Evolutionary conservation across 1,140 invertebrate genomes (phyloP).

Genomic region (Camponotus vicinus): DNA sequence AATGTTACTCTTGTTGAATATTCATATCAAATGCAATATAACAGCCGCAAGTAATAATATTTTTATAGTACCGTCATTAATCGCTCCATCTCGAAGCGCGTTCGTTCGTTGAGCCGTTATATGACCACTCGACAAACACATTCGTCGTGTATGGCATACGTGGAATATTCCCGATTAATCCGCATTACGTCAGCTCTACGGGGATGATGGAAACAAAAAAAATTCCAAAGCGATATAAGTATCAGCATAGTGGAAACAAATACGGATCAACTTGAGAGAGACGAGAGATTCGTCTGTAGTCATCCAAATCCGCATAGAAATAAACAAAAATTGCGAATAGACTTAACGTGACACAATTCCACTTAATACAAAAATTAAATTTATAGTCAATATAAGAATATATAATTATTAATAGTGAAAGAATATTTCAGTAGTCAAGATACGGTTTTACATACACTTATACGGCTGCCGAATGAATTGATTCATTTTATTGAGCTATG

Average conservation of each 20-base stretch:
- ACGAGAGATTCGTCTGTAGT: neutral
- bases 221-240: slow-evolving; percentile 47
- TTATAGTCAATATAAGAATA: neutral
- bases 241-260: slow-evolving; percentile 42
- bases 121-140: slow-evolving; percentile 25
- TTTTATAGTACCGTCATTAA: slow-evolving; percentile 32
- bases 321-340: neutral
- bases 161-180: slow-evolving; percentile 47
- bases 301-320: neutral
- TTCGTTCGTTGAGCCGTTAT: slow-evolving; percentile 16
- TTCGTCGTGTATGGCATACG: slow-evolving; percentile 1
- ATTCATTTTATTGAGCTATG: neutral
- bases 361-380: slow-evolving; percentile 7
- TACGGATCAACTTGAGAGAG: slow-evolving; percentile 25
- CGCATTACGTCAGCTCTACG: slow-evolving; percentile 48
- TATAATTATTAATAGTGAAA: neutral
- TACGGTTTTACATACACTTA: neutral
- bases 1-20: slow-evolving; percentile 5
- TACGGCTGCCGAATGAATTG: slow-evolving; percentile 6
- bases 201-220: slow-evolving; percentile 13
- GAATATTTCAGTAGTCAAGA: neutral
- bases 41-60: slow-evolving; percentile 12
- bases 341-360: slow-evolving; percentile 13
- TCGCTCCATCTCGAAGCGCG: neutral
- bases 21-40: slow-evolving; percentile 2